Evolutionary conservation across 2,888 invertebrate species (phyloP), one percentile per base, ranked within the genome.

Genomic region (Andrena minutula): DNA sequence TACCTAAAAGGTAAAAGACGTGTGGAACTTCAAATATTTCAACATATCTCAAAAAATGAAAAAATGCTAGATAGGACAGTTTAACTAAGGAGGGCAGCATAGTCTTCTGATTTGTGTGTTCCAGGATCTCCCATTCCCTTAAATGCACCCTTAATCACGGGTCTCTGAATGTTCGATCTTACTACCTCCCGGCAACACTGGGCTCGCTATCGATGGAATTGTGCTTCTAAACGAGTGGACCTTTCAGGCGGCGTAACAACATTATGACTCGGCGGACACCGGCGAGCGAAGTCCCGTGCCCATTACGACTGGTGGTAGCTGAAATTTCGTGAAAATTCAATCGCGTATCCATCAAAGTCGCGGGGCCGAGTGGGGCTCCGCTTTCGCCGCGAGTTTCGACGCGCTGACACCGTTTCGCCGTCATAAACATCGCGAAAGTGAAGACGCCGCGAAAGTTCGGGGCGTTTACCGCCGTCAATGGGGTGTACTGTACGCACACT

Each of bases 381-480:
- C 53, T 65, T 66, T 73, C 53, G 35, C 49, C 65, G 73, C 30
- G 63, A 71, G 73, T 73, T 56, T 41, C 74, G 53, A 74, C 74
- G 74, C 68, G 81, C 74, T 75, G 74, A 83, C 72, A 77, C 72
- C 70, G 74, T 83, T 83, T 83, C 76, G 28, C 64, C 74, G 75
- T 84, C 85, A 73, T 76, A 84, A 84, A 81, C 81, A 85, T 84
- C 68, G 68, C 66, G 76, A 81, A 84, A 84, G 84, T 83, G 84
- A 84, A 84, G 83, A 83, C 74, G 74, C 84, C 74, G 84, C 69
- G 75, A 79, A 84, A 83, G 79, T 83, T 79, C 69, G 79, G 88
- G 88, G 85, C 88, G 88, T 88, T 88, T 88, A 86, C 86, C 83
- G 73, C 53, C 86, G 80, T 86, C 89, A 86, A 88, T 84, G 89